phyloP scores from a whole-genome alignment of 2,888 invertebrate species.

The Odiellus spinosus region DNA sequence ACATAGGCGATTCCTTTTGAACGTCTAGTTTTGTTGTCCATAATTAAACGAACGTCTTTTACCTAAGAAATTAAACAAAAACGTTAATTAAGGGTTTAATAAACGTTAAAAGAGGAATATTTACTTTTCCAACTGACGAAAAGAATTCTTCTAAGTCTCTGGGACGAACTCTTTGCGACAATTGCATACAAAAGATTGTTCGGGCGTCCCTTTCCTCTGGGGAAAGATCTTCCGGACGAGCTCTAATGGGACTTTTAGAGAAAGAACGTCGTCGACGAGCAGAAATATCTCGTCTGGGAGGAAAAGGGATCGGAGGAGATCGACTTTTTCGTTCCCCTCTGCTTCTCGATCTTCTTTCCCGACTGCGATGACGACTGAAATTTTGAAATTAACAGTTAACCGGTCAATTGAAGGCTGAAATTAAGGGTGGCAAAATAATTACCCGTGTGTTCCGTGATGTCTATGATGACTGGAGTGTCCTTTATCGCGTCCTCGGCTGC shows the following conservation, averaged over 20 bases:
- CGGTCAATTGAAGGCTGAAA: no score
- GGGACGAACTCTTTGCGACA: conserved; percentile 81
- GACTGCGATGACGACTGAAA: conserved; percentile 6
- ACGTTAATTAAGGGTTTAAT: conserved; percentile 6
- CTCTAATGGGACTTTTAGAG: conserved; percentile 6
- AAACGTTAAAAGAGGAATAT: conserved; percentile 33
- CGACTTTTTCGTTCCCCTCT: conserved; percentile 7
- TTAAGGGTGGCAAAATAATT: no score
- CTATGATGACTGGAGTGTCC: conserved; percentile 7
- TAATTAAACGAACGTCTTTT: conserved; percentile 91
- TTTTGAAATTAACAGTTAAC: no score
- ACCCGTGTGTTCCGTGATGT: no score
- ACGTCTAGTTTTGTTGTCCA: conserved; percentile 93
- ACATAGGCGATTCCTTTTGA: conserved; percentile 99
- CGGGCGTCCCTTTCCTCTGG: conserved; percentile 92
- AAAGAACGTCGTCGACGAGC: no score
- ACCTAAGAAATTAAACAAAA: conserved; percentile 35
- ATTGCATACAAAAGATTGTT: conserved; percentile 97
- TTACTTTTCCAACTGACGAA: conserved; percentile 92
- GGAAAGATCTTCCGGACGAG: conserved; percentile 12
- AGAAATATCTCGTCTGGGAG: no score
- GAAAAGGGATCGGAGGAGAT: conserved; percentile 5
- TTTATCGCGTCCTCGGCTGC: conserved; percentile 9
- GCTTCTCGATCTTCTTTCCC: conserved; percentile 8
- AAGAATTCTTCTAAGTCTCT: conserved; percentile 97